Base-by-base conservation (phyloP, 2,888 invertebrate genomes). In the Miltochrista miniata region DNA sequence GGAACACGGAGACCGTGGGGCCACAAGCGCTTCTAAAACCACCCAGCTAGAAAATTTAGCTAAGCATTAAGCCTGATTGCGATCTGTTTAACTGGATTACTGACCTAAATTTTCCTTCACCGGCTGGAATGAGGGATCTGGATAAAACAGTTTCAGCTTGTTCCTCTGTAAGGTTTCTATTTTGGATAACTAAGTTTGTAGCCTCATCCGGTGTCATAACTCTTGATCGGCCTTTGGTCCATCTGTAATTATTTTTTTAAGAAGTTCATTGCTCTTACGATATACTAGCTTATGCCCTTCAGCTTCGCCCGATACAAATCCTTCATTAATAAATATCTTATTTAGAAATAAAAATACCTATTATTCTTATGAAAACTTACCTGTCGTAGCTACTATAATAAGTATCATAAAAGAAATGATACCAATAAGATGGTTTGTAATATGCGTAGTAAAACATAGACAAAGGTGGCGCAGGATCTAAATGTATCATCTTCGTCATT, bases 111-210 rank as follows among this genome's bases (percentile, higher is more conserved):
- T 82, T 77, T 12, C 88, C 87, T 47, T 89, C 71, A 0, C 70
- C 85, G 13, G 80, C 74, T 30, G 86, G 81, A 14, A 86, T 74
- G 11, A 93, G 71, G 5, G 82, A 81, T 55, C 94, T 84, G 9
- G 85, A 76, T 13, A 93, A 72, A 2, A 93, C 65, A 0, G 83
- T 71, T 59, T 87, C 81, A 0, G 93, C 93, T 34, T 93, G 92
- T 44, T 87, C 87, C 43, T 76, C 70, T 2, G 81, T 81, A 33
- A 94, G 59, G 0, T 68, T 59, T 53, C 94, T 82, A 18, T 72
- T 83, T 43, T 69, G 71, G 44, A 77, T 79, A 7, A 93, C 51
- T 15, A 84, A 77, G 7, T 90, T 68, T 1, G 94, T 56, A 0
- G 93, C 90, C 68, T 70, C 70, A 1, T 85, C 81, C 0, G 76